phyloP scores from a whole-genome alignment of 37 sponge, comb jelly and placozoan genomes.

The Ephydatia muelleri region DNA sequence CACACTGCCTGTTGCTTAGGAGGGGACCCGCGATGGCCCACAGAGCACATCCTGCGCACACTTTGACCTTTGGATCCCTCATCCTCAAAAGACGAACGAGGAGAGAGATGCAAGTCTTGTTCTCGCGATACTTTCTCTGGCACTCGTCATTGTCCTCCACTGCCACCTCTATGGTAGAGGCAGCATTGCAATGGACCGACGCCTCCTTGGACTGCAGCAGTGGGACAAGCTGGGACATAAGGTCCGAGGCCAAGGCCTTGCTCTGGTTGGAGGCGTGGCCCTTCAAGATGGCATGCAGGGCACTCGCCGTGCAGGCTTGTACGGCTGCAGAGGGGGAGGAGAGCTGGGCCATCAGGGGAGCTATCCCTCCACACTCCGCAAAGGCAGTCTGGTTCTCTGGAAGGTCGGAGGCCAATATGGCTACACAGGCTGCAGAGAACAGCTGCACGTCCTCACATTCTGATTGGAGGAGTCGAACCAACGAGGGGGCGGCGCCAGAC shows the following conservation, averaged over 20 bases:
- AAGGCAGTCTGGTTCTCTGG: constrained; percentile 35
- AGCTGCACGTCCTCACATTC: constrained; percentile 55
- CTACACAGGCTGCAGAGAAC: constrained; percentile 62
- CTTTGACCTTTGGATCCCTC: constrained; percentile 62
- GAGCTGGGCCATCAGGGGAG: constrained; percentile 37
- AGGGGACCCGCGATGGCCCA: constrained; percentile 83
- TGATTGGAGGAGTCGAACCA: constrained; percentile 53
- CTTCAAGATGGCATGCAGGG: constrained; percentile 41
- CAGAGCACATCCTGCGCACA: constrained; percentile 72
- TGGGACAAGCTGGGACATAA: constrained; percentile 34
- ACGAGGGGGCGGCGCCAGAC: constrained; percentile 44
- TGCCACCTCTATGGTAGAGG: constrained; percentile 65
- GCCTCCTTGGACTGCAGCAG: constrained; percentile 54
- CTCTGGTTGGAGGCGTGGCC: constrained; percentile 55
- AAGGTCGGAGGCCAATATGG: constrained; percentile 44
- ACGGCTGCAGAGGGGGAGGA: constrained; percentile 22
- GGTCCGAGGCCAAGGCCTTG: constrained; percentile 22
- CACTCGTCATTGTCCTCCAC: constrained; percentile 48
- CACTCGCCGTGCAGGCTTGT: constrained; percentile 40
- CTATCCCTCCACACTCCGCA: constrained; percentile 20
- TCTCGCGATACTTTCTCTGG: constrained; percentile 47
- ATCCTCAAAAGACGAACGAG: constrained; percentile 75
- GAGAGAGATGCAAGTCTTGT: constrained; percentile 36
- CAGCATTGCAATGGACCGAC: constrained; percentile 70
- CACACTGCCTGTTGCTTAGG: constrained; percentile 57